Percentiles rank a stretch among this genome's conserved stretches.
Conservation (phyloP, 2,113 vertebrate species). For the Sclerurus mexicanus region DNA sequence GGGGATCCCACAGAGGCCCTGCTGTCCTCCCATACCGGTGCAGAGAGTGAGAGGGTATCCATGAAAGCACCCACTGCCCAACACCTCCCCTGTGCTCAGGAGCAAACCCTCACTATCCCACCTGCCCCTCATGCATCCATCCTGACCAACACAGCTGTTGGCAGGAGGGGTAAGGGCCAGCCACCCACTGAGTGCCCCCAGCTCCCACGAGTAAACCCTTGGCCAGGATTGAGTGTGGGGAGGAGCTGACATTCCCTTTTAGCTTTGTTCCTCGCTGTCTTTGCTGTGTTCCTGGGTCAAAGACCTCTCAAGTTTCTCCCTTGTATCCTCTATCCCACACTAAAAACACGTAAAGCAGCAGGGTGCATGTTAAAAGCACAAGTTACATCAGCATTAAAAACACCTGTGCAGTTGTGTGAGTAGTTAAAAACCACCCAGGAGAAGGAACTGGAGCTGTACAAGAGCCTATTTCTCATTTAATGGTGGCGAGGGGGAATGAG, state of each 20-base stretch:
- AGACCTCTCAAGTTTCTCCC: not conserved
- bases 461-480: not conserved
- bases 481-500: not conserved
- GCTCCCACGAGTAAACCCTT: accelerated
- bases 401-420: not conserved
- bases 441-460: not conserved
- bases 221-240: accelerated
- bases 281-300: not conserved
- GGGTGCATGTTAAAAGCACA: not conserved
- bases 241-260: not conserved
- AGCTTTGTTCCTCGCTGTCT: not conserved
- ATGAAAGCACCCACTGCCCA: not conserved
- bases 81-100: not conserved
- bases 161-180: not conserved
- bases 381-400: not conserved
- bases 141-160: not conserved
- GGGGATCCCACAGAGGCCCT: not conserved
- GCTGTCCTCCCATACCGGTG: not conserved
- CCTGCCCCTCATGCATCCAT: accelerated
- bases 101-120: not conserved
- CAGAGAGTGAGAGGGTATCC: accelerated
- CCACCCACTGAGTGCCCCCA: accelerated
- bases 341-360: not conserved
- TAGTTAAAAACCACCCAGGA: not conserved
- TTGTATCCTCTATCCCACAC: not conserved